A percentile compares a stretch with the other conserved stretches of the same genome.
phyloP scores from a whole-genome alignment of 2,888 invertebrate genomes.

The Pomacea canaliculata region DNA sequence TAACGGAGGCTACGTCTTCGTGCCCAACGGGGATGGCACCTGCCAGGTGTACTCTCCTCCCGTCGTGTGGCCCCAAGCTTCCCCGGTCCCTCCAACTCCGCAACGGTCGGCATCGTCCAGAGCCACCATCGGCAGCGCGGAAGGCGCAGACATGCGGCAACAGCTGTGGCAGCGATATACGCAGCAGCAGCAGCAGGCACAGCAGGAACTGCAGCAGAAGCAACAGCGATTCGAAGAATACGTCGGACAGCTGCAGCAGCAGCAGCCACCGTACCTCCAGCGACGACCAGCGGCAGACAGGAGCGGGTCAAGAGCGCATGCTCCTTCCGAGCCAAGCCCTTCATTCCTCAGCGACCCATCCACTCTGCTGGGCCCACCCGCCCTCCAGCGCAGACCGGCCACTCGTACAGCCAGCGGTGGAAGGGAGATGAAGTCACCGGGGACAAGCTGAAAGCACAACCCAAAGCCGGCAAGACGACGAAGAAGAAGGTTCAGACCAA shows the following conservation, averaged over 20 bases:
- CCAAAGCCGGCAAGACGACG: not conserved
- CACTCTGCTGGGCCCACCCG: slow-evolving; percentile 14
- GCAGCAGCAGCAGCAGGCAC: slow-evolving; percentile 12
- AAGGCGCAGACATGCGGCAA: slow-evolving; percentile 6
- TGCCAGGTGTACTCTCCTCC: slow-evolving; percentile 20
- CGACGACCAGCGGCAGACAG: slow-evolving; percentile 20
- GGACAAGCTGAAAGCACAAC: not conserved
- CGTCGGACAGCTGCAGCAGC: slow-evolving; percentile 16
- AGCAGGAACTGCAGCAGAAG: slow-evolving; percentile 11
- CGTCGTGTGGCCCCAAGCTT: slow-evolving; percentile 11
- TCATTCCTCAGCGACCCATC: slow-evolving; percentile 37
- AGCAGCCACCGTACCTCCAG: not conserved
- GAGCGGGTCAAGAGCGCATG: slow-evolving; percentile 50
- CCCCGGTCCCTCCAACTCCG: slow-evolving; percentile 14
- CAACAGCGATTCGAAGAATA: slow-evolving; percentile 25
- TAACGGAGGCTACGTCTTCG: slow-evolving; percentile 17
- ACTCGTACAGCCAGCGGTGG: not conserved
- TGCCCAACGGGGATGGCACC: slow-evolving; percentile 19
- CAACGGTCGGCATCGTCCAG: slow-evolving; percentile 14
- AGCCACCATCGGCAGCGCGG: slow-evolving; percentile 18
- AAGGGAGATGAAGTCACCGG: not conserved
- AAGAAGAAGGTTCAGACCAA: not conserved
- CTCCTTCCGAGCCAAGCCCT: slow-evolving; percentile 39
- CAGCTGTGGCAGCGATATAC: not conserved
- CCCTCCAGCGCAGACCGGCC: not conserved